Conservation (phyloP, 92 coral and sea anemone genomes). For the Paramuricea clavata region DNA sequence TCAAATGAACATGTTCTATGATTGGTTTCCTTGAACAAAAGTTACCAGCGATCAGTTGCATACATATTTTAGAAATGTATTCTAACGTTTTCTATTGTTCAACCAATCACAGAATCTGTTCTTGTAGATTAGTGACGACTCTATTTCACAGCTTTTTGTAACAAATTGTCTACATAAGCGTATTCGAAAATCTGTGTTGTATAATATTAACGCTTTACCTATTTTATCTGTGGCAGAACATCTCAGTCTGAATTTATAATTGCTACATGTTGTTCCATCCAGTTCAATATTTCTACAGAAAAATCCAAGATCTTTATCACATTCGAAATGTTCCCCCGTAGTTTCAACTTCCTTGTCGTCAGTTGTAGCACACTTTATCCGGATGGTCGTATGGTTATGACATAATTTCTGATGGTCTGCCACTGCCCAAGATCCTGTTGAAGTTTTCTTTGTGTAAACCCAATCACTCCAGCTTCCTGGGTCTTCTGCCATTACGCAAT, state of each 20-base stretch:
- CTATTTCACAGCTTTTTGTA: constrained; percentile 41
- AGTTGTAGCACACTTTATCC: constrained; percentile 80
- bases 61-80: too few relatives aligned
- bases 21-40: too few relatives aligned
- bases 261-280: constrained; percentile 68
- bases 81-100: too few relatives aligned
- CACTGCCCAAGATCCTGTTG: constrained; percentile 96
- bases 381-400: constrained; percentile 63
- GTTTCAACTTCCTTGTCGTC: constrained; percentile 75
- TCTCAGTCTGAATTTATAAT: constrained; percentile 88
- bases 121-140: too few relatives aligned
- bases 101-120: too few relatives aligned
- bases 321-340: constrained; percentile 78
- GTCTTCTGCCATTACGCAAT: neutral
- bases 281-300: constrained; percentile 93
- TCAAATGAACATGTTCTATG: too few relatives aligned
- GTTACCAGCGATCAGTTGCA: too few relatives aligned
- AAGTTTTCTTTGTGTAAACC: constrained; percentile 79
- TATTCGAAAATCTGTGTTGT: neutral
- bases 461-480: constrained; percentile 78
- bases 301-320: constrained; percentile 85
- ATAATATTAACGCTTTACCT: constrained; percentile 69
- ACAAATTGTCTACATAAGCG: neutral
- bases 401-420: constrained; percentile 74
- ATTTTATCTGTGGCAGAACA: constrained; percentile 76